These are phyloP conservation scores for Melipona beecheii DNA, from an alignment of 2,888 invertebrate genomes.

Conservation along the genomic window DNA sequence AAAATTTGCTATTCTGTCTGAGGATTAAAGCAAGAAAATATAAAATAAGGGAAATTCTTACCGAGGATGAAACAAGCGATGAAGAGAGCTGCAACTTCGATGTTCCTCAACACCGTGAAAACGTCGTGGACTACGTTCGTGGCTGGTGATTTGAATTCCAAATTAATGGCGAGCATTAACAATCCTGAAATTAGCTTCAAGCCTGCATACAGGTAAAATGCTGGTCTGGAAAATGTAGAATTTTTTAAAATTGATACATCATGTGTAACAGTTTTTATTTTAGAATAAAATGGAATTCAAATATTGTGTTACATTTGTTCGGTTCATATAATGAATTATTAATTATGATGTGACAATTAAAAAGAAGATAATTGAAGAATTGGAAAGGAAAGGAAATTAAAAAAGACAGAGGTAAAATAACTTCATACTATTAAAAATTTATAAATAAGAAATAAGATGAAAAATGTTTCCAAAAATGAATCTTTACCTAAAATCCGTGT, in stretches of 20 bases:
- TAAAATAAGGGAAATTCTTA: conserved; percentile 77
- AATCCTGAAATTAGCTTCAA: conserved; percentile 88
- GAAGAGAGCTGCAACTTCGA: conserved; percentile 90
- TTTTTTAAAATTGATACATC: not conserved
- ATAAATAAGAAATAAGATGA: not conserved
- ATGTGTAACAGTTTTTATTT: too few relatives aligned
- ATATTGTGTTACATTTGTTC: too few relatives aligned
- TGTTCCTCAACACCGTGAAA: conserved; percentile 87
- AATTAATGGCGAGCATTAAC: conserved; percentile 89
- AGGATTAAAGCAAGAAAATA: too few relatives aligned
- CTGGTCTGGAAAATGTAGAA: conserved; percentile 86
- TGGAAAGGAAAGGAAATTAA: too few relatives aligned
- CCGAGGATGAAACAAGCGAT: conserved; percentile 90
- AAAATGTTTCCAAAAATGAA: too few relatives aligned
- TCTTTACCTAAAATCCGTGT: conserved; percentile 89
- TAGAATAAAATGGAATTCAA: too few relatives aligned
- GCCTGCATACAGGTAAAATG: conserved; percentile 90
- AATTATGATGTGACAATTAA: too few relatives aligned
- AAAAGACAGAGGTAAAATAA: too few relatives aligned
- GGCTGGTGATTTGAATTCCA: conserved; percentile 91
- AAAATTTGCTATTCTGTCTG: too few relatives aligned
- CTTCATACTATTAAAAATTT: not conserved
- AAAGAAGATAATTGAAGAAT: too few relatives aligned
- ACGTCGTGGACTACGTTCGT: conserved; percentile 89
- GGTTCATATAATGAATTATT: too few relatives aligned